Evolutionary conservation across 2,888 invertebrate species (phyloP), one percentile per base, ranked within the genome.

Genomic region (Melinaea menophilus): DNA sequence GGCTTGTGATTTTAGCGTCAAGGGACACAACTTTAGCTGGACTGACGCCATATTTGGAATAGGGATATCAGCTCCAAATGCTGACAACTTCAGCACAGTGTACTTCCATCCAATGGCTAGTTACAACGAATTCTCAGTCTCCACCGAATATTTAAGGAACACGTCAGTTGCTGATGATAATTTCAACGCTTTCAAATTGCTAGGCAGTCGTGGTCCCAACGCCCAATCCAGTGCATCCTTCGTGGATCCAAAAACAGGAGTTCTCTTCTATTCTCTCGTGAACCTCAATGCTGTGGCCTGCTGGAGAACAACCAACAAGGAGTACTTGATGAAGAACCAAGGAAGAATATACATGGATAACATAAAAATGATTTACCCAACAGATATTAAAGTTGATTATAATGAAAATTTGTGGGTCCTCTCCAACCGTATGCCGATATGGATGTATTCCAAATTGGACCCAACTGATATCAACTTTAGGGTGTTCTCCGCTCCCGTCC

Each of bases 101-200:
- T 96, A 94, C 75, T 96, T 96, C 87, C 96, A 96, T 76, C 95
- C 96, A 0, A 91, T 96, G 80, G 93, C 94, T 2, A 95, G 96
- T 71, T 94, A 92, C 65, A 92, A 94, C 77, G 96, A 96, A 76
- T 96, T 95, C 77, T 82, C 94, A 0, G 95, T 96, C 0, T 94
- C 92, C 3, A 95, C 95, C 0, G 91, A 92, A 71, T 88, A 94
- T 56, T 81, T 95, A 45, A 91, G 94, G 41, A 93, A 95, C 71
- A 88, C 92, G 71, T 88, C 92, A 0, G 74, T 92, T 4, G 91
- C 92, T 35, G 80, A 88, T 33, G 86, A 81, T 0, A 93, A 92
- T 69, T 95, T 93, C 73, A 86, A 93, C 5, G 92, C 94, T 12
- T 95, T 94, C 73, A 93, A 93, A 75, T 75, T 91, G 0, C 80